phyloP scores from a whole-genome alignment of 2,888 invertebrate genomes.

The Lobophora halterata region DNA sequence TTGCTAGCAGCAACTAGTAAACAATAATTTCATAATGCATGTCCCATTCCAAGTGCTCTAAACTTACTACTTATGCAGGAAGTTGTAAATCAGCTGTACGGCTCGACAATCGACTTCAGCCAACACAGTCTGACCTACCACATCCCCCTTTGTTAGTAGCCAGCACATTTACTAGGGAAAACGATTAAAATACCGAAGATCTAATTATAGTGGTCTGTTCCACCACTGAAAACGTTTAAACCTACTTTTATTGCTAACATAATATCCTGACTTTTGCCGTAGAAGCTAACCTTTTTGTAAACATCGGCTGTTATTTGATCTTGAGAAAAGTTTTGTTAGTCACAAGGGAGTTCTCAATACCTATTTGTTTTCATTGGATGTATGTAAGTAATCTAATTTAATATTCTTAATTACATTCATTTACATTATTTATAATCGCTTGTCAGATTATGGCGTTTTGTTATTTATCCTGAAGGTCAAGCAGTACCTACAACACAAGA shows the following conservation, averaged over 20 bases:
- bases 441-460: too few species aligned
- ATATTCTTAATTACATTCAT: too few species aligned
- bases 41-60: slow-evolving; percentile 50
- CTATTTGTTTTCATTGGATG: too few species aligned
- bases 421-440: too few species aligned
- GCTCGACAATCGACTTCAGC: slow-evolving; percentile 54
- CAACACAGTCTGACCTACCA: slow-evolving; percentile 41
- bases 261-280: slow-evolving; percentile 59
- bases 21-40: slow-evolving; percentile 36
- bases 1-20: too few species aligned
- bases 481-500: too few species aligned
- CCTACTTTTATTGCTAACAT: slow-evolving; percentile 61
- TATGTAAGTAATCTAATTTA: too few species aligned
- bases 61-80: slow-evolving; percentile 59
- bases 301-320: slow-evolving; percentile 22
- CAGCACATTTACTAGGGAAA: slow-evolving; percentile 14
- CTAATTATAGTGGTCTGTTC: slow-evolving; percentile 43
- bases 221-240: slow-evolving; percentile 62
- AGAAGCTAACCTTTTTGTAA: slow-evolving; percentile 39
- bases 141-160: slow-evolving; percentile 23
- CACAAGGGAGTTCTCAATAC: too few species aligned
- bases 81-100: slow-evolving; percentile 70
- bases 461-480: too few species aligned
- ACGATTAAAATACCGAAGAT: slow-evolving; percentile 32
- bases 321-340: too few species aligned